Base-by-base conservation (phyloP, 2,113 vertebrate species). In the Shinisaurus crocodilurus region DNA sequence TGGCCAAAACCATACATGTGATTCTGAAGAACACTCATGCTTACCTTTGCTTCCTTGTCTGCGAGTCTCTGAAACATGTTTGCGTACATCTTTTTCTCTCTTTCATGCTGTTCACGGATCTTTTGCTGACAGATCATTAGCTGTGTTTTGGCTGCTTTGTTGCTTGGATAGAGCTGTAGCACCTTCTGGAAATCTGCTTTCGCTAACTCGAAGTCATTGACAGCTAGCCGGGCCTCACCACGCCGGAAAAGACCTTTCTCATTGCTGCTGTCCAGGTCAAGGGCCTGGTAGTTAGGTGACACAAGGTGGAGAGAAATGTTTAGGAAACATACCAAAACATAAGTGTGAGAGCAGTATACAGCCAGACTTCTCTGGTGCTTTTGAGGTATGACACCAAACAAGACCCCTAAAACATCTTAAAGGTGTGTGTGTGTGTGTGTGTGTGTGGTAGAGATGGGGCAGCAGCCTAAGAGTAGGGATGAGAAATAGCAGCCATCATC, bases 21-120 rank as follows among this genome's bases (percentile, higher is more conserved):
- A 23, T 88, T 77, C 0, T 29, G 0, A 18, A 57, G n/a, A 20
- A 7, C 1, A 48, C 5, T 0, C 1, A 1, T 34, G 82, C 90
- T 97, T 81, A 99, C 99, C 97, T 99, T 99, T 18, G 97, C 92
- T 82, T 99, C 99, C 86, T 98, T 97, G 93, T 98, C 98, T 27
- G 98, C 98, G 87, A 99, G 98, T 94, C 98, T 99, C 94, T 99
- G 98, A 94, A 99, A 99, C 99, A 99, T 99, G 96, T 99, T 99
- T 94, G 99, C 99, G 0, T 99, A 99, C 89, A 98, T 98, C 93
- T 98, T 98, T 83, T 99, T 99, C 95, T 99, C 99, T 88, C 98
- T 98, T 86, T 99, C 98, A 0, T 98, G 98, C 95, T 99, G 99
- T 95, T 98, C 98, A 87, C 98, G 98, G 72, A 99, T 97, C 45